These are phyloP conservation scores for Sebastes diaconus DNA, from an alignment of 2,797 vertebrate species.

Conservation along the genomic window DNA sequence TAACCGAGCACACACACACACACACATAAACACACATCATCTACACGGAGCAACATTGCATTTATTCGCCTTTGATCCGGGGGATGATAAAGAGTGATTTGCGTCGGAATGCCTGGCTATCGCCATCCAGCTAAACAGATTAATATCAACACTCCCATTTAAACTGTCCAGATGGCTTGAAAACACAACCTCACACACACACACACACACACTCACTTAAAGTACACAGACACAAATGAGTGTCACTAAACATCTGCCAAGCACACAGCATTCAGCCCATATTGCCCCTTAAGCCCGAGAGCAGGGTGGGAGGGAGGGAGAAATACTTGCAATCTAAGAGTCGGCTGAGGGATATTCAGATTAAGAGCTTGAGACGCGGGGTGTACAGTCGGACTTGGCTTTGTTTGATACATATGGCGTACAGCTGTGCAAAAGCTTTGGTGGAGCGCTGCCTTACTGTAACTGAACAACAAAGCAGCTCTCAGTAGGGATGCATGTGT, in stretches of 20 bases:
- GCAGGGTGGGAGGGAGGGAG: slow-evolving; percentile 55
- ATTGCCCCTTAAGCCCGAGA: slow-evolving; percentile 69
- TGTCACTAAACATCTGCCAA: slow-evolving; percentile 83
- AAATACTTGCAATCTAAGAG: slow-evolving; percentile 73
- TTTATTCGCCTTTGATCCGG: slow-evolving; percentile 70
- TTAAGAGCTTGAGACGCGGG: slow-evolving; percentile 70
- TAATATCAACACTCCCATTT: slow-evolving; percentile 84
- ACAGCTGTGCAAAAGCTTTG: slow-evolving; percentile 71
- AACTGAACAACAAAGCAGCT: slow-evolving; percentile 65
- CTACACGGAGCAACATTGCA: slow-evolving; percentile 24
- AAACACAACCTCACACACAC: slow-evolving; percentile 46
- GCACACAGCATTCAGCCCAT: slow-evolving; percentile 68
- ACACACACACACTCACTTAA: slow-evolving; percentile 23
- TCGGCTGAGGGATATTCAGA: slow-evolving; percentile 76
- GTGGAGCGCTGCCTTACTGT: slow-evolving; percentile 42
- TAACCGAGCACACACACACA: slow-evolving; percentile 14
- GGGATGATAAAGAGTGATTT: slow-evolving; percentile 71
- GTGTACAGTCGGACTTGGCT: slow-evolving; percentile 65
- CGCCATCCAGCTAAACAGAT: slow-evolving; percentile 83
- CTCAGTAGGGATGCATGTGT: slow-evolving; percentile 23
- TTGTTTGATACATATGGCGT: slow-evolving; percentile 70
- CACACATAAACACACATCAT: slow-evolving; percentile 6
- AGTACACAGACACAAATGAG: slow-evolving; percentile 71
- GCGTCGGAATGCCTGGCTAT: slow-evolving; percentile 68
- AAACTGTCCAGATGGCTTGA: slow-evolving; percentile 82